These are phyloP conservation scores for Emmelina monodactyla DNA, from an alignment of 2,888 invertebrate species.

Conservation along the genomic window DNA sequence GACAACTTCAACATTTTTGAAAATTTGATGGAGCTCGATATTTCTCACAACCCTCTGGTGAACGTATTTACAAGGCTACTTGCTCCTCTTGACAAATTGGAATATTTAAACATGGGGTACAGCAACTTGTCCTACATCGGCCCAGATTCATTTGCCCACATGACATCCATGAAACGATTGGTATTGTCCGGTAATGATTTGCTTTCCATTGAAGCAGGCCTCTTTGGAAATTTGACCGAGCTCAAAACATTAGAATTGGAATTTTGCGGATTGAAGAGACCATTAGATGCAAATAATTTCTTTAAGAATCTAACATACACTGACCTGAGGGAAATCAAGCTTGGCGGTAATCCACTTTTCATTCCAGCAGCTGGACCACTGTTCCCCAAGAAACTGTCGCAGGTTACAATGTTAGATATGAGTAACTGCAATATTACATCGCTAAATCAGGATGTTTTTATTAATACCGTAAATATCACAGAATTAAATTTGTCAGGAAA, in stretches of 20 bases:
- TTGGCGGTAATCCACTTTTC: slow-evolving; percentile 72
- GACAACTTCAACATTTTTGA: slow-evolving; percentile 72
- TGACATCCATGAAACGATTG: slow-evolving; percentile 71
- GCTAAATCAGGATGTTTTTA: slow-evolving; percentile 68
- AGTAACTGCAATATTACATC: slow-evolving; percentile 71
- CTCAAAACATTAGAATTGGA: slow-evolving; percentile 73
- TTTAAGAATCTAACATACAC: slow-evolving; percentile 71
- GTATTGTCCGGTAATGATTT: slow-evolving; percentile 75
- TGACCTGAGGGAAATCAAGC: slow-evolving; percentile 71
- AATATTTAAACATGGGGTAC: slow-evolving; percentile 77
- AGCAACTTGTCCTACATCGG: slow-evolving; percentile 72
- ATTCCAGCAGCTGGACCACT: slow-evolving; percentile 67
- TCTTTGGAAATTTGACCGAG: slow-evolving; percentile 72
- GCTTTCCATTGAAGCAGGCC: slow-evolving; percentile 70
- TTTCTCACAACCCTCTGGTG: slow-evolving; percentile 73
- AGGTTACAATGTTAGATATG: slow-evolving; percentile 69
- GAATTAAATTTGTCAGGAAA: slow-evolving; percentile 69
- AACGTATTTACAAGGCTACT: slow-evolving; percentile 72
- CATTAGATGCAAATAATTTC: slow-evolving; percentile 71
- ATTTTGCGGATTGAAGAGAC: slow-evolving; percentile 70
- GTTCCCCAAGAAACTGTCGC: slow-evolving; percentile 71
- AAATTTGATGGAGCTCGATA: slow-evolving; percentile 72
- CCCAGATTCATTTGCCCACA: slow-evolving; percentile 71
- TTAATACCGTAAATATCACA: slow-evolving; percentile 69
- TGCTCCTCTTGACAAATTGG: slow-evolving; percentile 70